A percentile compares a stretch with the other conserved stretches of the same genome.
Conservation (phyloP, 2,113 vertebrate species). For the Hystrix cristata region DNA sequence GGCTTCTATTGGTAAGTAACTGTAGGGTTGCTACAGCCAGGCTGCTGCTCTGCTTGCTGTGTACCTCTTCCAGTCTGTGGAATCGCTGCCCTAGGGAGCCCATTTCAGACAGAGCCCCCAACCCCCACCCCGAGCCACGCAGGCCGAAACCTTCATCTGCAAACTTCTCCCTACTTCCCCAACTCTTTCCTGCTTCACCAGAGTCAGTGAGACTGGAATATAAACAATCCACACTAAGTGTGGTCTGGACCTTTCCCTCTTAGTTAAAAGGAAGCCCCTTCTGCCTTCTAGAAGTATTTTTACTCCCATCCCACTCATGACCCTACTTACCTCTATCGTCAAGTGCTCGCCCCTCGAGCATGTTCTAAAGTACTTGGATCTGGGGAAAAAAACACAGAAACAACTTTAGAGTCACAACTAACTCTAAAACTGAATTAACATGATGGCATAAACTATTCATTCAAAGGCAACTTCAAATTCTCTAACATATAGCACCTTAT, state of each 20-base stretch:
- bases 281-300: background rate
- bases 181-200: background rate
- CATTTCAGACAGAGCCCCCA: background rate
- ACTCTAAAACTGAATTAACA: conserved; percentile 38
- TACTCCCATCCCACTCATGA: background rate
- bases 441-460: conserved; percentile 5
- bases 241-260: background rate
- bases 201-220: background rate
- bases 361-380: conserved; percentile 92
- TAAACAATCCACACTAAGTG: background rate
- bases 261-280: background rate
- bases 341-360: conserved; percentile 90
- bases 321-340: conserved; percentile 90
- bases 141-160: background rate
- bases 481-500: background rate
- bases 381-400: conserved; percentile 83
- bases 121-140: background rate
- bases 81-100: background rate
- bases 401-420: conserved; percentile 33
- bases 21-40: background rate
- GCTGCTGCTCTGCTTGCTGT: background rate
- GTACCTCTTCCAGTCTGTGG: background rate
- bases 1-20: background rate
- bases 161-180: background rate
- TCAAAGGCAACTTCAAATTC: conserved; percentile 31